phyloP scores from a whole-genome alignment of 1,140 invertebrate species.

The Diachasmimorpha longicaudata region DNA sequence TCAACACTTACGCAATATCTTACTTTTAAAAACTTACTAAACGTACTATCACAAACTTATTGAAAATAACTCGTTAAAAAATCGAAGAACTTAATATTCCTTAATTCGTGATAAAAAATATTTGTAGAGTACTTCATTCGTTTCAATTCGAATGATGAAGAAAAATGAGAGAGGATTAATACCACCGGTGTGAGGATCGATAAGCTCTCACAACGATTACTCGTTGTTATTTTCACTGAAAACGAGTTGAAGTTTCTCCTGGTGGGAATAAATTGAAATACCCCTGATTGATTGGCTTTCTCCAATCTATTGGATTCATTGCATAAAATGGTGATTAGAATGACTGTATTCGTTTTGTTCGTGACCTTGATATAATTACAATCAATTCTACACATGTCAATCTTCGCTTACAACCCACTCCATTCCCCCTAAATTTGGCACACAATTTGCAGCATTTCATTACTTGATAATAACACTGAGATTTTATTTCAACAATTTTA shows the following conservation, averaged over 20 bases:
- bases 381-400: background rate
- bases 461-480: background rate
- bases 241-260: too few relatives aligned
- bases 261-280: too few relatives aligned
- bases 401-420: background rate
- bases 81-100: background rate
- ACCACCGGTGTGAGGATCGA: too few relatives aligned
- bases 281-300: too few relatives aligned
- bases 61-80: constrained; percentile 18
- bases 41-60: constrained; percentile 35
- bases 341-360: background rate
- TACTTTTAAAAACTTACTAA: constrained; percentile 21
- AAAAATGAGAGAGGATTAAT: background rate
- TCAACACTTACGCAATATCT: background rate
- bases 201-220: too few relatives aligned
- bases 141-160: background rate
- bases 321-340: background rate
- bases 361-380: background rate
- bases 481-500: background rate
- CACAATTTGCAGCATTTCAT: background rate
- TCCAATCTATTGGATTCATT: too few relatives aligned
- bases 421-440: background rate
- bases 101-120: background rate
- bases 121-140: background rate
- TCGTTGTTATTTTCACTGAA: too few relatives aligned